Evolutionary conservation across 2,888 invertebrate genomes (phyloP).

Genomic region (Caenorhabditis japonica): DNA sequence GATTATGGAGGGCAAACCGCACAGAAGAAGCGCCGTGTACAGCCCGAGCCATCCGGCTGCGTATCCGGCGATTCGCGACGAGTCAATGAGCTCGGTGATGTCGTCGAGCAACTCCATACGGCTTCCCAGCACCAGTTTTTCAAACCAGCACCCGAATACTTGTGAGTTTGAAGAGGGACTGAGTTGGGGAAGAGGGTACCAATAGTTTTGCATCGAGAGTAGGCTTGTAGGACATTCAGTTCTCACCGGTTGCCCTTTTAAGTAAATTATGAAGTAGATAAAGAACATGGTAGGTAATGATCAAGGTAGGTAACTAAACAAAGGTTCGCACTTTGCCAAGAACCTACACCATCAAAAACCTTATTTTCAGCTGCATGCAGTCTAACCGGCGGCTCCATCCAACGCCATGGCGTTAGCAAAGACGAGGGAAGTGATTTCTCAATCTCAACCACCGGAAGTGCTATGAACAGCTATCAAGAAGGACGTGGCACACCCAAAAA

Average conservation of each 20-base stretch:
- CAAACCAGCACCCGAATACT: constrained; percentile 57
- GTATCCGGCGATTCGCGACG: constrained; percentile 44
- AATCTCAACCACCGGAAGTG: constrained; percentile 44
- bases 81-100: constrained; percentile 59
- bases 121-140: constrained; percentile 51
- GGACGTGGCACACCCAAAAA: constrained; percentile 20
- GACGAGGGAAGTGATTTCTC: constrained; percentile 55
- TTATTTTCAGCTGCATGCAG: constrained; percentile 54
- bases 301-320: too few species aligned
- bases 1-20: constrained; percentile 41
- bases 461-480: constrained; percentile 29
- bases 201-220: too few species aligned
- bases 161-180: constrained; percentile 41
- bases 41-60: constrained; percentile 42
- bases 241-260: too few species aligned
- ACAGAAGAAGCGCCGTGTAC: constrained; percentile 35
- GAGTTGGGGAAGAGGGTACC: too few species aligned
- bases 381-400: constrained; percentile 20
- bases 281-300: too few species aligned
- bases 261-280: too few species aligned
- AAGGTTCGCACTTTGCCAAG: too few species aligned
- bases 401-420: constrained; percentile 52
- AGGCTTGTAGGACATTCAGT: too few species aligned
- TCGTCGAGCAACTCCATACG: constrained; percentile 63
- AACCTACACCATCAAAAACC: not conserved